These are phyloP conservation scores for Synodontis membranacea DNA, from an alignment of 2,113 vertebrate genomes.

Conservation along the genomic window DNA sequence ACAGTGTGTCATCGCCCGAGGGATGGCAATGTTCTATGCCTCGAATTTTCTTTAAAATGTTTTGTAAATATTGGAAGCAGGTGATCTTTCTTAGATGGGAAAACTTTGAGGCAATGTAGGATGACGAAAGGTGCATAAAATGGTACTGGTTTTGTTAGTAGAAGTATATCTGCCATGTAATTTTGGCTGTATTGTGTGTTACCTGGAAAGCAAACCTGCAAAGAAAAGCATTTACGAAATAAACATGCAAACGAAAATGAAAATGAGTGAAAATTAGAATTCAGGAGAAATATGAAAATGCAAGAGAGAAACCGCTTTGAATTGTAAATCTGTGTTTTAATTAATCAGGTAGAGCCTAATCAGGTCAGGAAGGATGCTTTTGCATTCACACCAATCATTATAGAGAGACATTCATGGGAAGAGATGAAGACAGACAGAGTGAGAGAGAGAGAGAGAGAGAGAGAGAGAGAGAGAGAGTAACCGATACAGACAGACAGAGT, in stretches of 20 bases:
- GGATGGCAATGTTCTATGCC: neutral
- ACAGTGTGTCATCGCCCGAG: neutral
- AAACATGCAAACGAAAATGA: neutral
- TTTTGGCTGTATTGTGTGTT: neutral
- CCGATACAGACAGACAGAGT: conserved; percentile 27
- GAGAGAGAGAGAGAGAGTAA: conserved; percentile 6
- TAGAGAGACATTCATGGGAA: conserved; percentile 8
- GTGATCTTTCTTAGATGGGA: neutral
- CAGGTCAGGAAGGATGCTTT: neutral
- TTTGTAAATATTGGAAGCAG: neutral
- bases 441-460: conserved; percentile 33
- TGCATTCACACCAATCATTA: conserved; percentile 6
- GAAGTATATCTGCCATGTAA: neutral
- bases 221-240: conserved; percentile 1
- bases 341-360: conserved; percentile 2
- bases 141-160: neutral
- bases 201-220: neutral
- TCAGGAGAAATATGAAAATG: neutral
- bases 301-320: neutral
- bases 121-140: neutral
- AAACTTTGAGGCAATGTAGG: neutral
- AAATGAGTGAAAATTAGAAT: neutral
- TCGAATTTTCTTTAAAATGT: neutral
- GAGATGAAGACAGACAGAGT: neutral
- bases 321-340: conserved; percentile 5